Base-by-base conservation (phyloP, 1,140 invertebrate genomes). In the Chironomus tepperi region DNA sequence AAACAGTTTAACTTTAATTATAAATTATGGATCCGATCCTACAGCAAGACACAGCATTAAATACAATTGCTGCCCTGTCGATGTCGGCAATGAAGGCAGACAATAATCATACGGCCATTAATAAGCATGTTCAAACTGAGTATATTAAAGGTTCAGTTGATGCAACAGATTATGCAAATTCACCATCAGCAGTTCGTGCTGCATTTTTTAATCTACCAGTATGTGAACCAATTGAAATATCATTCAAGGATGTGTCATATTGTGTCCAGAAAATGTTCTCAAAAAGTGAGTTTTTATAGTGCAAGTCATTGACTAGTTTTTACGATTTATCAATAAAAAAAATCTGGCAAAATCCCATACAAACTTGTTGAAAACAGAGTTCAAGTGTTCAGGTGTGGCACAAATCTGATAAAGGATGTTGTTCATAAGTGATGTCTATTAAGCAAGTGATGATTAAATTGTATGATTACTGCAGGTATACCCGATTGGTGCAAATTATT, bases 161-260 rank as follows among this genome's bases (percentile, higher is more conserved):
- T 24, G 57, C 10, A 24, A 72, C 43, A 21, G 64, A 72, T 75
- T 76, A 74, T 73, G 73, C 19, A 16, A 12, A 47, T 47, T 15
- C 19, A 7, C 47, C 42, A 73, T 74, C 34, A 64, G 43, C 57
- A 18, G 12, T 42, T 70, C 16, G 19, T 7, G 65, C 16, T 70
- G 65, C 65, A 19, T 70, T 70, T 21, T 16, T 7, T 19, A 18
- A 19, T 8, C 6, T 70, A 18, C 65, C 65, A 10, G 65, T 70
- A 0, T 70, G 65, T 19, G 65, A 70, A 6, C 65, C 65, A 21
- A 21, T 70, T 1, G 65, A 70, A 70, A 70, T 70, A 5, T 70
- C 16, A 10, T 74, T 73, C 34, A 70, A 67, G 12, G 21, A 74
- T 74, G 15, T 24, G 15, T 74, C 24, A 64, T 74, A 43, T 64